Evolutionary conservation across 35 echinoderm and acorn worm species (phyloP).

Genomic region (Apostichopus parvimensis): DNA sequence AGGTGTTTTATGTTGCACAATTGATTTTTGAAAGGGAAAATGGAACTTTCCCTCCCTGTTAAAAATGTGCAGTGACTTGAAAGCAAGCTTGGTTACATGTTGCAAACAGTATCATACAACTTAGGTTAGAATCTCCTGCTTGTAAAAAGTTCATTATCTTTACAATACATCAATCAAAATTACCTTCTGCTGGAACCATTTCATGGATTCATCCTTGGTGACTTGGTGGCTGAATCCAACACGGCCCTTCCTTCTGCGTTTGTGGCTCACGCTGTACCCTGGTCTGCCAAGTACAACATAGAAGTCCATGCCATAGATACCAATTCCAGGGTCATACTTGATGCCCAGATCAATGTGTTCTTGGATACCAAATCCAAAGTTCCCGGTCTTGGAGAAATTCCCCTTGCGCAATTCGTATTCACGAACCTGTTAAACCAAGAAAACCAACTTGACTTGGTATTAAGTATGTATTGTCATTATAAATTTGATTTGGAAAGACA

Average conservation of each 20-base stretch:
- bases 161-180: neutral
- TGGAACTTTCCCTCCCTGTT: neutral
- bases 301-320: slow-evolving; percentile 99
- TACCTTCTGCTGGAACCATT: slow-evolving; percentile 99
- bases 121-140: no score
- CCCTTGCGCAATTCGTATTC: slow-evolving; percentile 98
- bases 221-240: slow-evolving; percentile 77
- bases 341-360: slow-evolving; percentile 99
- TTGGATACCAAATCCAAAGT: slow-evolving; percentile 99
- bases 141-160: no score
- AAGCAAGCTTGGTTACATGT: neutral
- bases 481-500: no score
- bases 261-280: slow-evolving; percentile 88
- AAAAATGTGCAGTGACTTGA: slow-evolving; percentile 4
- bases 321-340: slow-evolving; percentile 99
- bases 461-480: no score
- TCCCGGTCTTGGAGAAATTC: slow-evolving; percentile 96
- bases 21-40: neutral
- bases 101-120: neutral
- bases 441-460: no score
- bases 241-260: slow-evolving; percentile 67
- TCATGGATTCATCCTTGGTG: slow-evolving; percentile 95
- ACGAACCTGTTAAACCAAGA: slow-evolving; percentile 74
- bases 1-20: slow-evolving; percentile 35
- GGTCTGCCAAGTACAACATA: slow-evolving; percentile 93